A percentile compares a stretch with the other conserved stretches of the same genome.
phyloP scores from a whole-genome alignment of 2,797 vertebrate genomes.

The Hypotaenidia okinawae region DNA sequence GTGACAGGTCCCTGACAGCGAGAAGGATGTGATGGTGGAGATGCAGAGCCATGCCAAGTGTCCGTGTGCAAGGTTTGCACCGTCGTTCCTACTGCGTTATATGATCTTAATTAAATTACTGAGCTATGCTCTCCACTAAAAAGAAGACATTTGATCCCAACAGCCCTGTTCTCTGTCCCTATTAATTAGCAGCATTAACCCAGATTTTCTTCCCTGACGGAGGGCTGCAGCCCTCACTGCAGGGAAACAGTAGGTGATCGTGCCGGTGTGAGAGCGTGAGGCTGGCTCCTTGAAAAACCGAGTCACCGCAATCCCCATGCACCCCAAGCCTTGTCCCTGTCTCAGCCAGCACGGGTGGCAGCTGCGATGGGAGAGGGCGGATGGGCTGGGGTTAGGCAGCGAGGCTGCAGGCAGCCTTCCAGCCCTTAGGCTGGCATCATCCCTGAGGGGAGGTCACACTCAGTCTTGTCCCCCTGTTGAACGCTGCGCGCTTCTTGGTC shows the following conservation, averaged over 20 bases:
- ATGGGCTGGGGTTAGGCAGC: not conserved
- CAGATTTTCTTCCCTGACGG: not conserved
- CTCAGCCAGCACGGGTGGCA: not conserved
- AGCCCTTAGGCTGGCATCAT: not conserved
- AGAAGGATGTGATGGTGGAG: not conserved
- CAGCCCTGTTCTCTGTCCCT: not conserved
- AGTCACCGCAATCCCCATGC: not conserved
- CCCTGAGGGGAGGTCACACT: not conserved
- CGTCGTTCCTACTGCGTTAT: not conserved
- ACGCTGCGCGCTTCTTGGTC: not conserved
- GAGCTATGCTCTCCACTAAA: not conserved
- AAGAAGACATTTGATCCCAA: not conserved
- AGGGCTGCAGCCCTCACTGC: not conserved
- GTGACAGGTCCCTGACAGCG: too few species aligned
- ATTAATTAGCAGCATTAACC: not conserved
- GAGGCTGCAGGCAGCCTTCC: not conserved
- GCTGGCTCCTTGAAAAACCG: not conserved
- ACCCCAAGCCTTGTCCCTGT: not conserved
- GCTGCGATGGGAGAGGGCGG: not conserved
- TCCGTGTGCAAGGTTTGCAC: not conserved
- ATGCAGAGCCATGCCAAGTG: not conserved
- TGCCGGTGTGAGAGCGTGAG: accelerated
- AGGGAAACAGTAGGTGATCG: not conserved
- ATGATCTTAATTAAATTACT: not conserved
- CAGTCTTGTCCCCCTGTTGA: not conserved